phyloP scores from a whole-genome alignment of 2,113 vertebrate genomes.

The Apteryx owenii region DNA sequence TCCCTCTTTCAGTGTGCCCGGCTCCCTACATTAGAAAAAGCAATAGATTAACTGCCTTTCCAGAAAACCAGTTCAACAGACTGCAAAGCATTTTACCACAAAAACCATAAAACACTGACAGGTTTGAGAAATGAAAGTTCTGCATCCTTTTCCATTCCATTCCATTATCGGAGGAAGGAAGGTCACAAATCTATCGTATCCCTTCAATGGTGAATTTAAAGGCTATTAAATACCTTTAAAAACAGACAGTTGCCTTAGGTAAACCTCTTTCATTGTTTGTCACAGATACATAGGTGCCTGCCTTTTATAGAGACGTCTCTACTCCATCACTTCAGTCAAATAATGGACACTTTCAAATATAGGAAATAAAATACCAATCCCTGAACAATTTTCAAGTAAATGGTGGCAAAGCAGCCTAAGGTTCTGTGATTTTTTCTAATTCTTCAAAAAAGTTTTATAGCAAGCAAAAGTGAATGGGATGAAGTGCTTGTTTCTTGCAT shows the following conservation, averaged over 20 bases:
- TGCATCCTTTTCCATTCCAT: constrained; percentile 25
- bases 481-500: not conserved
- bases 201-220: constrained; percentile 5
- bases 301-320: not conserved
- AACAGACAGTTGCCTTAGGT: constrained; percentile 19
- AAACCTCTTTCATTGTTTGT: not conserved
- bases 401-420: not conserved
- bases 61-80: constrained; percentile 6
- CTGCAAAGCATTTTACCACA: constrained; percentile 19
- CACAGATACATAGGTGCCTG: not conserved
- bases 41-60: constrained; percentile 12
- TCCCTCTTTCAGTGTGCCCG: not conserved
- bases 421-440: not conserved
- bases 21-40: not conserved
- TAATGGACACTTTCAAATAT: not conserved
- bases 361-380: not conserved
- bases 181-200: constrained; percentile 75
- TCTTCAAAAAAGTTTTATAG: not conserved
- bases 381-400: not conserved
- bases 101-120: constrained; percentile 24
- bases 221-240: constrained; percentile 28
- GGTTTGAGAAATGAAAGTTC: constrained; percentile 45
- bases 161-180: constrained; percentile 37
- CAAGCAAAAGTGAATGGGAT: not conserved
- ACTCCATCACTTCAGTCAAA: not conserved